A percentile compares a stretch with the other conserved stretches of the same genome.
Evolutionary conservation across 2,113 vertebrate species (phyloP).

Genomic region (Epinephelus lanceolatus): DNA sequence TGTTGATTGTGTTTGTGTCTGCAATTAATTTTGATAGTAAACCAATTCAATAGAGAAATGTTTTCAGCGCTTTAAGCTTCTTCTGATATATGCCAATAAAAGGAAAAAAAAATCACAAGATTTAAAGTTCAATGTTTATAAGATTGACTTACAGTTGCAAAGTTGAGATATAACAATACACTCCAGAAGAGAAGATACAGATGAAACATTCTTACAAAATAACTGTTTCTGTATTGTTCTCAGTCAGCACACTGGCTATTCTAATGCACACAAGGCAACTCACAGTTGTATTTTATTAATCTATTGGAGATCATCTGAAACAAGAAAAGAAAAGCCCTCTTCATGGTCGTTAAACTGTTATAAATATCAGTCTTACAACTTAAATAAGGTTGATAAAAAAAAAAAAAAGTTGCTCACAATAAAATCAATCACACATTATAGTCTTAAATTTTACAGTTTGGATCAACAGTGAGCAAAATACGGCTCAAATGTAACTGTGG

Average conservation of each 20-base stretch:
- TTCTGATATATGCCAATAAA: not conserved
- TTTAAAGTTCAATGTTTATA: conserved; percentile 27
- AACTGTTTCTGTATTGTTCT: not conserved
- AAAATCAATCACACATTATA: not conserved
- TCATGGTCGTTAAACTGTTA: not conserved
- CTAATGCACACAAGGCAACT: conserved; percentile 8
- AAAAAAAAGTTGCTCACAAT: not conserved
- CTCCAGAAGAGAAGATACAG: conserved; percentile 1
- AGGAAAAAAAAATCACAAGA: not conserved
- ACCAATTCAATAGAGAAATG: not conserved
- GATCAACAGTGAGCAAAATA: not conserved
- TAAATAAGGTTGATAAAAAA: not conserved
- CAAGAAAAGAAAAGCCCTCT: not conserved
- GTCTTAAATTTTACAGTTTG: not conserved
- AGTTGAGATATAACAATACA: conserved; percentile 7
- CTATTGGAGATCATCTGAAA: not conserved
- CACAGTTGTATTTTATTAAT: not conserved
- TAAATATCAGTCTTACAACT: conserved; percentile 1
- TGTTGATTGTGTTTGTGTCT: not conserved
- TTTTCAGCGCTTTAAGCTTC: not conserved
- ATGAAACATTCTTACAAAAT: conserved; percentile 13
- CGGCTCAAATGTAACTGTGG: not conserved
- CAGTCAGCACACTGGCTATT: not conserved
- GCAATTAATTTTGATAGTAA: not conserved
- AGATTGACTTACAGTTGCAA: conserved; percentile 15